Evolutionary conservation across 1,140 invertebrate genomes (phyloP), one percentile per base, ranked within the genome.

Genomic region (Drosophila subpulchrella): DNA sequence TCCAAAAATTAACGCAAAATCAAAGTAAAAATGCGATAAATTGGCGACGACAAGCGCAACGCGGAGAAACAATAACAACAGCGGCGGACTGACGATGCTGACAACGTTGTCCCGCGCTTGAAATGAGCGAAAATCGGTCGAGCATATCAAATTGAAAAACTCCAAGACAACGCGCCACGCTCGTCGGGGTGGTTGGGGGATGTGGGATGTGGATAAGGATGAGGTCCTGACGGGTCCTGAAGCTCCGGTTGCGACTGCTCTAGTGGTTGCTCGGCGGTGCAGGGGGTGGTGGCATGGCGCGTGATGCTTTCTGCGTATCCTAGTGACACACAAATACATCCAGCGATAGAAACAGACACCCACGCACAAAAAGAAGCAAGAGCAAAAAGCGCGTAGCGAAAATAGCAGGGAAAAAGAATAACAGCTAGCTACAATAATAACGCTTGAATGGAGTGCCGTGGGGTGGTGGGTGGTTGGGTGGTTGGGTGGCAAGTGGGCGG

Each of bases 1-100:
- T 88, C 79, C 75, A 82, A 89, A 89, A 89, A 89, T 89, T 89
- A 89, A 89, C 84, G 77, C 85, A 78, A 88, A 88, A 88, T 89
- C 83, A 88, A 88, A 89, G 84, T 89, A 89, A 84, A 89, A 89
- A 84, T 84, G 84, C 84, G 84, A 89, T 89, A 89, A 89, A 89
- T 89, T 84, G 84, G 84, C 73, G 84, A 74, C 80, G 84, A 89
- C 84, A 89, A 75, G 84, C 84, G 79, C 81, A 81, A 81, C 78
- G 68, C 76, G 47, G 39, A 66, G 36, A 82, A 57, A 68, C 68
- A 82, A 78, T 66, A 47, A 73, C 71, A 81, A 58, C 32, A 63
- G 54, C 44, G 56, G 20, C 47, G 48, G 54, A 54, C 59, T 46
- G 68, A 56, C 74, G 56, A 62, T 60, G 38, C 57, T 75, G 73